Percentiles rank a stretch among this genome's conserved stretches.
phyloP scores from a whole-genome alignment of 2,888 invertebrate genomes.

The Melolontha melolontha region DNA sequence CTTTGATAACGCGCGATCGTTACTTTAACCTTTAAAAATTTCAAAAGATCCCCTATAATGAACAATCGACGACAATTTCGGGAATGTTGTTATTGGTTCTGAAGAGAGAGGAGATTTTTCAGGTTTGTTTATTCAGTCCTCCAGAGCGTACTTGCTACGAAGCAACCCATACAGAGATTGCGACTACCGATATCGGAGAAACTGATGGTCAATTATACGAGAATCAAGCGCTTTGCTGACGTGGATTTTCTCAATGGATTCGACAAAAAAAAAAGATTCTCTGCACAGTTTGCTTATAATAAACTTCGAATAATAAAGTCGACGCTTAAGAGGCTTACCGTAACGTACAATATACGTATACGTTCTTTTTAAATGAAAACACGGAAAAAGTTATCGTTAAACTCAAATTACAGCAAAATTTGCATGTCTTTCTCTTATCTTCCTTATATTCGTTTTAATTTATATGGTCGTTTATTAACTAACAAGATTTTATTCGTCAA shows the following conservation, averaged over 20 bases:
- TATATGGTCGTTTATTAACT: too few species aligned
- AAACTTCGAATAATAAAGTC: conserved; percentile 20
- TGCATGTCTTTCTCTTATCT: too few species aligned
- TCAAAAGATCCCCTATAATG: neutral
- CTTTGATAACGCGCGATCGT: neutral
- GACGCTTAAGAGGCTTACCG: neutral
- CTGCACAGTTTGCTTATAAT: conserved; percentile 24
- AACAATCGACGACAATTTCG: conserved; percentile 17
- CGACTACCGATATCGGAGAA: conserved; percentile 31
- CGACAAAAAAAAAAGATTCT: conserved; percentile 5
- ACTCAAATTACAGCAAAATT: too few species aligned
- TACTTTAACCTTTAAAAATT: neutral
- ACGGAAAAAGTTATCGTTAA: too few species aligned
- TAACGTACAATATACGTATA: neutral
- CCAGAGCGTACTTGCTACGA: conserved; percentile 12
- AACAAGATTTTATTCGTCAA: too few species aligned
- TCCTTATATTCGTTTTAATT: too few species aligned
- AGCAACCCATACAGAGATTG: conserved; percentile 22
- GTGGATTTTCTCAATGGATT: conserved; percentile 29
- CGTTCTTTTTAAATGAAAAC: too few species aligned
- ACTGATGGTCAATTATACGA: conserved; percentile 53
- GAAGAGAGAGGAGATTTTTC: conserved; percentile 14
- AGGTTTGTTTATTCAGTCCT: conserved; percentile 31
- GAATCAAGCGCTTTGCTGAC: conserved; percentile 53
- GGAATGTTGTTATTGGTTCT: conserved; percentile 16